Evolutionary conservation across 2,113 vertebrate genomes (phyloP), one percentile per base, ranked within the genome.

Genomic region (Apaloderma vittatum): DNA sequence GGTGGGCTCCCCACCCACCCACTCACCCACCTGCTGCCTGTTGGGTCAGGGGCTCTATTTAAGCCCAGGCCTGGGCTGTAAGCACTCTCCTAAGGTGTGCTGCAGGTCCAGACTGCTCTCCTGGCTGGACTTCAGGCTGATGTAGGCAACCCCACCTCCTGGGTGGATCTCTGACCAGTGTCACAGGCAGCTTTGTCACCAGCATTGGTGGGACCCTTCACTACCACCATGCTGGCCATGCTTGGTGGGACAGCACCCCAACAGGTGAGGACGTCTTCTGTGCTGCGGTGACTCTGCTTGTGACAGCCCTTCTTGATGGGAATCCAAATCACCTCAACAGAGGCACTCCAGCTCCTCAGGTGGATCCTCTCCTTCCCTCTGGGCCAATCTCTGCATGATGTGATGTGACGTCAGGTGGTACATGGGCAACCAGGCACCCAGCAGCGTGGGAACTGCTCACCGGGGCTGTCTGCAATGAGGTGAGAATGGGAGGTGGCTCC

Each of bases 351-450:
- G 63, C 54, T 68, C 17, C 78, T 63, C 43, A 30, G 48, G 22
- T 46, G 4, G 29, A 72, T 15, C 23, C 30, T 68, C 8, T 81
- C 54, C 62, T 70, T 34, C 55, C 34, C 73, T 32, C 30, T 1
- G 0, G 32, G 4, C 7, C 29, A 16, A 36, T 59, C 12, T 48
- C 9, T 3, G 27, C 20, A 1, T 0, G 21, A n/a, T 3, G 11
- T 12, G 16, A 11, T 1, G 36, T 8, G 36, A 67, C 51, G 57
- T 5, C 15, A 18, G 0, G 10, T 1, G 2, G 19, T 2, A 5
- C 0, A 4, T 5, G 15, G 32, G 26, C 58, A 78, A 46, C 51
- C 4, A 2, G 37, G 19, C 14, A n/a, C 18, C 40, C 40, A 48
- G 66, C 32, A 8, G 40, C 8, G 3, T 0, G 0, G 52, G 52